Percentiles rank a stretch among this genome's conserved stretches.
Conservation (phyloP, 2,113 vertebrate genomes). For the Phrynosoma blainvillii region DNA sequence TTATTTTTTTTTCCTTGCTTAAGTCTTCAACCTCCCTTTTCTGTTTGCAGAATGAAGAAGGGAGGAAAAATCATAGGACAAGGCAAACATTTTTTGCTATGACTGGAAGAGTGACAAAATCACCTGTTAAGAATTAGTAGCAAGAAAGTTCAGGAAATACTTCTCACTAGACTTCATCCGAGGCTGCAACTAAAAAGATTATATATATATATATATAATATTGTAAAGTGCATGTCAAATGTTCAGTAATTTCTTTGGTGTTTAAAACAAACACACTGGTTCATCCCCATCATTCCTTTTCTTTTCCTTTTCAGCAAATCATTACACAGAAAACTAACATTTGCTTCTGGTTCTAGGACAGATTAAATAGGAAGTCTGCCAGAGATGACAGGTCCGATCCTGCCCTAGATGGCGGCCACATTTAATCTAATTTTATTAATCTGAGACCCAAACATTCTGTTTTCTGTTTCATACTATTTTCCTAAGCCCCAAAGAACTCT, state of each 20-base stretch:
- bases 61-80: constrained; percentile 41
- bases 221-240: not conserved
- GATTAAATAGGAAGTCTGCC: constrained; percentile 2
- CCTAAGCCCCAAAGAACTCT: not conserved
- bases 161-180: constrained; percentile 89
- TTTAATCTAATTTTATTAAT: not conserved
- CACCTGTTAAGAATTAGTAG: constrained; percentile 90
- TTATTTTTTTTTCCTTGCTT: not conserved
- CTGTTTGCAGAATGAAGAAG: constrained; percentile 57
- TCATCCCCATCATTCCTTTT: not conserved
- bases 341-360: fast-evolving
- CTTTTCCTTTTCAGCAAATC: not conserved
- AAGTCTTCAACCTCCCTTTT: constrained; percentile 43
- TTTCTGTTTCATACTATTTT: not conserved
- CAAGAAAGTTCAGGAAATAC: constrained; percentile 81
- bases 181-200: constrained; percentile 78
- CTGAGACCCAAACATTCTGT: not conserved
- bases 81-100: constrained; percentile 62
- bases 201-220: constrained; percentile 60
- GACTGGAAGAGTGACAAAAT: constrained; percentile 64
- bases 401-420: constrained; percentile 15
- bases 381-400: fast-evolving
- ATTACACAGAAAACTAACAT: constrained; percentile 7
- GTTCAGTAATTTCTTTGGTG: not conserved
- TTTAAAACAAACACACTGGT: not conserved